Evolutionary conservation across 1,140 invertebrate species (phyloP).

Genomic region (Heliconius congener): DNA sequence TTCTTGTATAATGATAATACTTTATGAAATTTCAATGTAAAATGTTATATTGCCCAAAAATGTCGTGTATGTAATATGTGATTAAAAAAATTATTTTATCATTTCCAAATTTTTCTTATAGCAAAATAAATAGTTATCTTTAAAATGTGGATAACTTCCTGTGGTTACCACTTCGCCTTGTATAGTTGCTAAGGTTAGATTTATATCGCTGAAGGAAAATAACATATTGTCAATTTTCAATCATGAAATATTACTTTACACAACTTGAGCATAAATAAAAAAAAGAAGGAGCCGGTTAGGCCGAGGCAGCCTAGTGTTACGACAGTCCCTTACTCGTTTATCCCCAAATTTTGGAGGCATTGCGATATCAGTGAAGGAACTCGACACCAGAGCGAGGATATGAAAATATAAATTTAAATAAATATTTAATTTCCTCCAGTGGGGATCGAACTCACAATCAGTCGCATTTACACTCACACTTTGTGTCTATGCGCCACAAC

Average conservation of each 20-base stretch:
- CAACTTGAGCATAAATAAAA: too few species aligned
- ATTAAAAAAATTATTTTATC: not conserved
- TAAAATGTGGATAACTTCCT: not conserved
- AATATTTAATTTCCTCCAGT: too few species aligned
- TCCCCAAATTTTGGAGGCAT: too few species aligned
- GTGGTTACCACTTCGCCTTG: not conserved
- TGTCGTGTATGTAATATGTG: not conserved
- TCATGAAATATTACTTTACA: not conserved
- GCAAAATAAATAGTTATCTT: not conserved
- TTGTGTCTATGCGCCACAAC: too few species aligned
- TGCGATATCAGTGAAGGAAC: too few species aligned
- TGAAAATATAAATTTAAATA: too few species aligned
- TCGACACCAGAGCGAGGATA: too few species aligned
- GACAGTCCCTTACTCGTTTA: too few species aligned
- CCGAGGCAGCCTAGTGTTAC: too few species aligned
- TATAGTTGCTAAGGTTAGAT: conserved; percentile 8
- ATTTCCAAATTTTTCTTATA: not conserved
- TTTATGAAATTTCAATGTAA: not conserved
- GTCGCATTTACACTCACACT: too few species aligned
- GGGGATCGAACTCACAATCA: too few species aligned
- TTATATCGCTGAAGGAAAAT: not conserved
- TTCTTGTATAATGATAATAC: conserved; percentile 6
- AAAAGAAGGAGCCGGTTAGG: too few species aligned
- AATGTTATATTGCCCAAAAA: not conserved
- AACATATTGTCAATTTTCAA: not conserved